A percentile compares a stretch with the other conserved stretches of the same genome.
These are phyloP conservation scores for Rhadina sibilatrix DNA, from an alignment of 2,113 vertebrate genomes.

Conservation along the genomic window DNA sequence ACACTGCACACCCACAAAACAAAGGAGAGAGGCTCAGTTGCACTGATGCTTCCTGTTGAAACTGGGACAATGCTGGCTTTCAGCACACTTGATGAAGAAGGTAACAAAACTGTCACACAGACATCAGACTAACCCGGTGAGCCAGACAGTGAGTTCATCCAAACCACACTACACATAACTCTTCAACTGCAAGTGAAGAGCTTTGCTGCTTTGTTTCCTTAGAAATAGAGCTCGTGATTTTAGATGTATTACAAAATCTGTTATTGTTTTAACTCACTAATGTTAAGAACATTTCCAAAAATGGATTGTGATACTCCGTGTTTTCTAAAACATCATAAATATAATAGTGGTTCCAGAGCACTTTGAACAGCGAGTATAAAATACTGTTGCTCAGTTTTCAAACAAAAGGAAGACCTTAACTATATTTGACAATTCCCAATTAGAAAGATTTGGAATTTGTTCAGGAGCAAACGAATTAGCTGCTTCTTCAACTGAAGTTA, in stretches of 20 bases:
- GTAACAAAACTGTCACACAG: conserved; percentile 4
- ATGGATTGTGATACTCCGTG: not conserved
- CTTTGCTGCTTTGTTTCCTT: conserved; percentile 19
- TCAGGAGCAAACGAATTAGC: conserved; percentile 53
- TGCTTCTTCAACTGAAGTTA: conserved; percentile 25
- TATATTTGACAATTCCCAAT: conserved; percentile 41
- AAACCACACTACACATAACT: conserved; percentile 2
- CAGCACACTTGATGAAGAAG: conserved; percentile 13
- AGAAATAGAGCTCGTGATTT: conserved; percentile 26
- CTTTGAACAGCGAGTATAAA: conserved; percentile 15
- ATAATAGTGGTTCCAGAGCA: not conserved
- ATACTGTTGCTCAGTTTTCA: not conserved
- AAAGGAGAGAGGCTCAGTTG: not conserved
- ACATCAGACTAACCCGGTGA: not conserved
- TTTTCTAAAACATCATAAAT: not conserved
- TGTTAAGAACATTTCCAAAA: conserved; percentile 21
- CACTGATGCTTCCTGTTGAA: not conserved
- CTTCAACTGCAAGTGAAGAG: not conserved
- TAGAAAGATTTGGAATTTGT: conserved; percentile 61
- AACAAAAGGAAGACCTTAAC: conserved; percentile 5
- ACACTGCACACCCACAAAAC: not conserved
- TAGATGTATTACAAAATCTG: not conserved
- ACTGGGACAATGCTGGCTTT: not conserved
- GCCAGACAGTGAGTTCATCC: conserved; percentile 32
- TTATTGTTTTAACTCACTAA: conserved; percentile 11